Conservation (phyloP, 2,797 vertebrate genomes). For the Monodelphis domestica region DNA sequence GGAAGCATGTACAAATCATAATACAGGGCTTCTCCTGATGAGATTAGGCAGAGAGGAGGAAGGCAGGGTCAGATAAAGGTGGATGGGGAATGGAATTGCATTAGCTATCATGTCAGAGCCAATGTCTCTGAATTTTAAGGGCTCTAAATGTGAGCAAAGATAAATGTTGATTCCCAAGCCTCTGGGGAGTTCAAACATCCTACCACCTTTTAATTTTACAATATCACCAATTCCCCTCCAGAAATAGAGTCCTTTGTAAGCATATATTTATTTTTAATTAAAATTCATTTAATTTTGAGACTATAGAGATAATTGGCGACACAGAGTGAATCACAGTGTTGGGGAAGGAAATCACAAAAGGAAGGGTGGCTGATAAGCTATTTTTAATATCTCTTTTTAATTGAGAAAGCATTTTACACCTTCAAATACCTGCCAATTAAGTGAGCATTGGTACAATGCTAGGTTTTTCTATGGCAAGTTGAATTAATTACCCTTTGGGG, state of each 20-base stretch:
- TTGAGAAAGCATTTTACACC: not conserved
- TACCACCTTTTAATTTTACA: not conserved
- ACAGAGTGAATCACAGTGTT: not conserved
- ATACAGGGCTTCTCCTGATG: not conserved
- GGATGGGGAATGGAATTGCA: not conserved
- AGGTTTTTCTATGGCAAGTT: not conserved
- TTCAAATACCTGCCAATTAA: slow-evolving; percentile 21
- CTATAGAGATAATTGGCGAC: not conserved
- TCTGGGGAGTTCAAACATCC: not conserved
- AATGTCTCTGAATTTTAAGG: not conserved
- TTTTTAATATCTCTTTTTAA: slow-evolving; percentile 1
- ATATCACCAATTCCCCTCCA: not conserved
- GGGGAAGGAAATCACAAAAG: not conserved
- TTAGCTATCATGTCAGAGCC: not conserved
- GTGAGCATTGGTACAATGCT: not conserved
- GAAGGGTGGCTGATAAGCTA: not conserved
- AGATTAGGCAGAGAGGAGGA: not conserved
- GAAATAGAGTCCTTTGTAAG: not conserved
- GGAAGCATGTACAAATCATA: not conserved
- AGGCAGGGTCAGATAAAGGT: not conserved
- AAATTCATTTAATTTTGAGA: not conserved
- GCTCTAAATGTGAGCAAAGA: not conserved
- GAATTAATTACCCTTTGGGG: not conserved
- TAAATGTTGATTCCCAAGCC: not conserved
- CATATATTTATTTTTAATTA: not conserved